These are phyloP conservation scores for Melanargia galathea DNA, from an alignment of 2,888 invertebrate species.

Conservation along the genomic window DNA sequence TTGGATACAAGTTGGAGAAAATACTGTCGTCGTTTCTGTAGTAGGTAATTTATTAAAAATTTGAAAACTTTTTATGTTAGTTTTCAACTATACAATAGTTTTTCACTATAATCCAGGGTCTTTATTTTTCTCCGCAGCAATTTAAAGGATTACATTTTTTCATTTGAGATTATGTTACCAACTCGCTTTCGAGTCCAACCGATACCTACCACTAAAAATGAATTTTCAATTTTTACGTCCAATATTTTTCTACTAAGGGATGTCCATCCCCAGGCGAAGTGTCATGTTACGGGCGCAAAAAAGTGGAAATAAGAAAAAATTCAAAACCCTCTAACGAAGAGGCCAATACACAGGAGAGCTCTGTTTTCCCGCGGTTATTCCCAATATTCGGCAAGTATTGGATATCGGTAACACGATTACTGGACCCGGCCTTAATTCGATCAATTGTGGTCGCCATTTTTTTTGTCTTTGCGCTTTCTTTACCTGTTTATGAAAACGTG, in stretches of 20 bases:
- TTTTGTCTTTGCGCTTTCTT: conserved; percentile 56
- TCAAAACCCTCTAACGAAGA: conserved; percentile 79
- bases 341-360: conserved; percentile 73
- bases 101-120: not conserved
- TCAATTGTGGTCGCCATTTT: conserved; percentile 69
- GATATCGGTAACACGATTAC: conserved; percentile 80
- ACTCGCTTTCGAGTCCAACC: conserved; percentile 17
- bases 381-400: conserved; percentile 71
- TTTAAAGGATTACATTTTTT: conserved; percentile 25
- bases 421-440: conserved; percentile 80
- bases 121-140: not conserved
- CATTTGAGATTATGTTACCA: conserved; percentile 25
- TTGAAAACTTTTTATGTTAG: no score
- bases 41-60: no score
- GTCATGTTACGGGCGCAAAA: conserved; percentile 71
- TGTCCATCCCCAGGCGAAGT: conserved; percentile 69
- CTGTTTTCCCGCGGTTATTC: conserved; percentile 73
- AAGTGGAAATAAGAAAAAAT: conserved; percentile 66
- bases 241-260: conserved; percentile 76
- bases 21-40: no score
- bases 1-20: no score
- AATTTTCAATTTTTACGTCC: conserved; percentile 65
- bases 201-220: conserved; percentile 42
- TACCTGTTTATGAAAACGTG: conserved; percentile 53
- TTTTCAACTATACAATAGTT: no score